Evolutionary conservation across 2,113 vertebrate genomes (phyloP).

Genomic region (Pteronura brasiliensis): DNA sequence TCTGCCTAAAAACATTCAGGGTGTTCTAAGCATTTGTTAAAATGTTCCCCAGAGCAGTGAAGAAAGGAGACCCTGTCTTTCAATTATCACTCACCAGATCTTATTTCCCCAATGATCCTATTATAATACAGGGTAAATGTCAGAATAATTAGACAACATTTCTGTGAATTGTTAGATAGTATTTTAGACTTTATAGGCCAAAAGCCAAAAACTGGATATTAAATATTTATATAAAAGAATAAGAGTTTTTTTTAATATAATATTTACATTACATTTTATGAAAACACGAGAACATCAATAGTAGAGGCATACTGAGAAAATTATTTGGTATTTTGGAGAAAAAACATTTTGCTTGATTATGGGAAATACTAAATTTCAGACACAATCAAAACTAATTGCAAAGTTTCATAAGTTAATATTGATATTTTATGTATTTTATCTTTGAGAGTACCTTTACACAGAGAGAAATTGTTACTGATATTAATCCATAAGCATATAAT

Average conservation of each 20-base stretch:
- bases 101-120: background rate
- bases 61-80: background rate
- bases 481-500: background rate
- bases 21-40: background rate
- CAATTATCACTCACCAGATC: background rate
- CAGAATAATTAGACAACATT: background rate
- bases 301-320: background rate
- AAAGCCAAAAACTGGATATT: background rate
- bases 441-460: background rate
- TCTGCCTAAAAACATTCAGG: background rate
- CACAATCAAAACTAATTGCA: background rate
- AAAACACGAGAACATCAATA: background rate
- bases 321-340: background rate
- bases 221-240: background rate
- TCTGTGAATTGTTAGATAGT: background rate
- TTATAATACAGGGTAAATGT: background rate
- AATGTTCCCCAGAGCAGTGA: rapidly evolving
- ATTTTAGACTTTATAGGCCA: background rate
- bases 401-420: background rate
- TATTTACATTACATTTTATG: background rate
- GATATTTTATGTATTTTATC: background rate
- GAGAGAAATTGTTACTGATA: background rate
- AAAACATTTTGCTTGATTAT: background rate
- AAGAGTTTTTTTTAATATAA: background rate
- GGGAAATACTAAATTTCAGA: background rate